Evolutionary conservation across 2,113 vertebrate genomes (phyloP), one percentile per base, ranked within the genome.

Genomic region (Nyctereutes procyonoides): DNA sequence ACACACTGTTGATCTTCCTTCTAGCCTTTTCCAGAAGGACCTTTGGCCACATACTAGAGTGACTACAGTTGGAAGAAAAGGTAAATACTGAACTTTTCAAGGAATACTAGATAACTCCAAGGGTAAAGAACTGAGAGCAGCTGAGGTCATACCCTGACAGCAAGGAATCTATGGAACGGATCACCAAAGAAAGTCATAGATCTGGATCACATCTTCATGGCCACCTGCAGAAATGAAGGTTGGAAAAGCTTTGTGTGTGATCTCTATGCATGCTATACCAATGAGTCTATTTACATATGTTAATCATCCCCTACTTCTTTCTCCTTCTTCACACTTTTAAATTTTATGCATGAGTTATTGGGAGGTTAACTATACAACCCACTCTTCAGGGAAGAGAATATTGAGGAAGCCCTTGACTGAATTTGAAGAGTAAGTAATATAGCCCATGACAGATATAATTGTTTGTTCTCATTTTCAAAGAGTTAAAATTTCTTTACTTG

Each of bases 201-300:
- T 0, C 0, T 0, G 2, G 15, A 22, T 20, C 2, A 24, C 74
- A 30, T 2, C 30, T 4, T 51, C 35, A 2, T 0, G 8, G 5
- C 48, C 62, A 53, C 0, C 5, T 35, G 1, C 17, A 32, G 11
- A 19, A 43, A 24, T 16, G 15, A 7, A 2, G 48, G 2, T 26
- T 0, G 11, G 43, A 26, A 17, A 3, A 19, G 17, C 5, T 6
- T n/a, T 10, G 60, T 0, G 28, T 62, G 2, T 3, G 17, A 26
- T 32, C 32, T 58, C 53, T 30, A 0, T 3, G 71, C 6, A 1
- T 0, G 1, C 5, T 2, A 3, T 1, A 0, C 0, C 8, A 9
- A 20, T 11, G 43, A 6, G 1, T 15, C 60, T 35, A 28, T 15
- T 79, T 19, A 24, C 89, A 51, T 48, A 1, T 8, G 12, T 16